Evolutionary conservation across 2,797 vertebrate genomes (phyloP), one percentile per base, ranked within the genome.

Genomic region (Macroramphosus scolopax): DNA sequence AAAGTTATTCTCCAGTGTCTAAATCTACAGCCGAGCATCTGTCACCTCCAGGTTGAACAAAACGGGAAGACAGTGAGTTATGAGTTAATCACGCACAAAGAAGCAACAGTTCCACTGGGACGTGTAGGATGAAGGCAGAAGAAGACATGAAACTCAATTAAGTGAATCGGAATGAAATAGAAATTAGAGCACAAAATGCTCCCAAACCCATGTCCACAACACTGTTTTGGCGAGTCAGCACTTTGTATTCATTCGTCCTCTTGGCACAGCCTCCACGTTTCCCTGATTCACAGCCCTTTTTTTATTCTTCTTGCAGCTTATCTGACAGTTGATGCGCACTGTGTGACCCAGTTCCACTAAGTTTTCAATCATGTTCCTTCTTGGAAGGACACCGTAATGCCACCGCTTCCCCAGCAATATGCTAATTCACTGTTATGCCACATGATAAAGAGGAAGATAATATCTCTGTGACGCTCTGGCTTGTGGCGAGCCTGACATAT

Each of bases 381-480:
- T 64, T 51, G 62, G 67, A 78, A 77, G 48, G 65, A 72, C 59
- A 83, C 50, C 39, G 75, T 72, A 51, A 63, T n/a, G n/a, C n/a
- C n/a, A n/a, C n/a, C n/a, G n/a, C n/a, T n/a, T n/a, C 38, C 14
- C 3, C 15, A 52, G 57, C 53, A 56, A 33, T 59, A 68, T 70
- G 58, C n/a, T n/a, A n/a, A n/a, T n/a, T n/a, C 31, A 63, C 51
- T 75, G 52, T 63, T 56, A 58, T 44, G 47, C 44, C 16, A 38
- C 14, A 41, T n/a, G 55, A 77, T 73, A 75, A 72, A 79, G 41
- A 41, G 16, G 28, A 13, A 58, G 59, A 77, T 68, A 44, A 75
- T 68, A 71, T 62, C 28, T n/a, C n/a, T n/a, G n/a, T n/a, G n/a
- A n/a, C n/a, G n/a, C n/a, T n/a, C n/a, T n/a, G n/a, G n/a, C n/a